Percentiles rank a stretch among this genome's conserved stretches.
Conservation (phyloP, 2,797 vertebrate species). For the Poecilia wingei region DNA sequence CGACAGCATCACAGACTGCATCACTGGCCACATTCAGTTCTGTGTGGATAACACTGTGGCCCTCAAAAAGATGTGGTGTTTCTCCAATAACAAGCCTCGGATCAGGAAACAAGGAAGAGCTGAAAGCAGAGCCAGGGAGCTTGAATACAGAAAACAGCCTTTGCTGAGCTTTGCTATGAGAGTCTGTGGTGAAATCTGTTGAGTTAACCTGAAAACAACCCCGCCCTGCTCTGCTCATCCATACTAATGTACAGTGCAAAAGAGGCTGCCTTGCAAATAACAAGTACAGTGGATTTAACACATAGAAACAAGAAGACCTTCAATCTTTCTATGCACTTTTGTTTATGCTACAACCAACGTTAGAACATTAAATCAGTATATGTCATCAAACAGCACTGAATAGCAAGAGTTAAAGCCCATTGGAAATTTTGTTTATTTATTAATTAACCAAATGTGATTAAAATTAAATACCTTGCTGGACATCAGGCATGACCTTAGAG, state of each 20-base stretch:
- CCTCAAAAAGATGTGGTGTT: not conserved
- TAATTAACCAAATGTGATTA: not conserved
- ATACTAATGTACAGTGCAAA: not conserved
- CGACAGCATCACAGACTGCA: not conserved
- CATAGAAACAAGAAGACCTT: not conserved
- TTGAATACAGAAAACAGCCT: not conserved
- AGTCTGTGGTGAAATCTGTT: not conserved
- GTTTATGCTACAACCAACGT: not conserved
- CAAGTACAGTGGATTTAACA: not conserved
- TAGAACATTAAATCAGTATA: not conserved
- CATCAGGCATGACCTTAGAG: not conserved
- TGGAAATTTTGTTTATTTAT: not conserved
- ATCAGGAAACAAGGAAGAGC: not conserved
- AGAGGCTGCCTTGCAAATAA: not conserved
- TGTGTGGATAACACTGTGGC: not conserved
- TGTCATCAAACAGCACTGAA: not conserved
- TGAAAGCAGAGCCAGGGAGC: not conserved
- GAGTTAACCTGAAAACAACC: not conserved
- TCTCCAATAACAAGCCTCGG: not conserved
- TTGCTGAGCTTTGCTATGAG: not conserved
- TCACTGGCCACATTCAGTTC: not conserved
- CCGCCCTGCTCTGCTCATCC: not conserved
- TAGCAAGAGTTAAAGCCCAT: not conserved
- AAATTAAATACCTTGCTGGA: not conserved
- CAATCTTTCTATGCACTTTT: not conserved